Evolutionary conservation across 2,113 vertebrate genomes (phyloP), one percentile per base, ranked within the genome.

Genomic region (Nannobrachium achirus): DNA sequence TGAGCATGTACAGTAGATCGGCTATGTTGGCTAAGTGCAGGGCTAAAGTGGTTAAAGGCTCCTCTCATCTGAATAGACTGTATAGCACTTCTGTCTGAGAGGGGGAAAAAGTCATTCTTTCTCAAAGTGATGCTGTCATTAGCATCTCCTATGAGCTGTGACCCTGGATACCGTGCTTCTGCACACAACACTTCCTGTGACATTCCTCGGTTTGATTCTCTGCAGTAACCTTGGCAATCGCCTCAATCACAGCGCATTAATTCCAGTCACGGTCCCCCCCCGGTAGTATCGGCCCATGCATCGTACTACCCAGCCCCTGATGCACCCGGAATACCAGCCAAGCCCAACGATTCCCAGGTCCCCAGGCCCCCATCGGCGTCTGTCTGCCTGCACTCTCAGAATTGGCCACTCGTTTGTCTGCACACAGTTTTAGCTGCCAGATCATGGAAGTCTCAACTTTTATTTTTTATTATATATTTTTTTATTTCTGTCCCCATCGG

Each of bases 171-270:
- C 76, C 62, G 68, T 68, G 73, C 68, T 79, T 74, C 60, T 85
- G 65, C 81, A 78, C 78, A 82, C 80, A 89, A 84, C 66, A 86
- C 82, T 88, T 89, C 77, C 86, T 80, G 69, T 89, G 85, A 88
- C 89, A 91, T 89, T 89, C 82, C 73, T 42, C 66, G 68, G 75
- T 89, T 90, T 88, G 82, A 91, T 89, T 89, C 73, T 76, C 74
- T 80, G 84, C 88, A 86, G 84, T 92, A 91, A 92, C 91, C 91
- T 92, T 92, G 92, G 84, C 80, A 81, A 90, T 91, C 75, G 75
- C 82, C 72, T 91, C 89, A 89, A 89, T 89, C 85, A 87, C 80
- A 63, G 80, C 61, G 79, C 88, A 92, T 92, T 89, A 89, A 93
- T 93, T 92, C 89, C 77, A 89, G 91, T 92, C 91, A 92, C 88